Percentiles rank a stretch among this genome's conserved stretches.
Conservation (phyloP, 2,797 vertebrate genomes). For the Myotis daubentonii region DNA sequence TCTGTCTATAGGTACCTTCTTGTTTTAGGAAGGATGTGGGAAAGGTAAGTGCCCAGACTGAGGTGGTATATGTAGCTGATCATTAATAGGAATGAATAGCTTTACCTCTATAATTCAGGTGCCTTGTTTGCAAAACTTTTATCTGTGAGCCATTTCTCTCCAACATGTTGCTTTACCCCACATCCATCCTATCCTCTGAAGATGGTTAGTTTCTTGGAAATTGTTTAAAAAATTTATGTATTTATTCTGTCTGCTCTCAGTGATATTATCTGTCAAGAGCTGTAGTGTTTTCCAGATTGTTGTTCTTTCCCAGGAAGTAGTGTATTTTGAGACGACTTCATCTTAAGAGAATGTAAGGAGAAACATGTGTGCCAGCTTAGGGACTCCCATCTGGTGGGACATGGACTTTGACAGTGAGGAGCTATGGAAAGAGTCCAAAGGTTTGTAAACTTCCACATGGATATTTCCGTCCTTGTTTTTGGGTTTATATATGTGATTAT, state of each 20-base stretch:
- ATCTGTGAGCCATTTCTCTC: background rate
- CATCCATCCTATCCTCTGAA: background rate
- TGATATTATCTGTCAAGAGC: slow-evolving; percentile 29
- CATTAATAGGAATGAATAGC: slow-evolving; percentile 18
- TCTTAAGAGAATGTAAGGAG: background rate
- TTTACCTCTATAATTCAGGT: background rate
- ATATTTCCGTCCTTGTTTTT: slow-evolving; percentile 37
- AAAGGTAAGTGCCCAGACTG: background rate
- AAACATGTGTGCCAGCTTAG: background rate
- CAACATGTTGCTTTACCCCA: background rate
- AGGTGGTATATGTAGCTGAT: background rate
- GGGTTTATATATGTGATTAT: background rate
- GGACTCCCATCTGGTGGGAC: background rate
- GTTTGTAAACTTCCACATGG: background rate
- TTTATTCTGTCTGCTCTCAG: background rate
- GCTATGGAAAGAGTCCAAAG: background rate
- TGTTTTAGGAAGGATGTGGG: background rate
- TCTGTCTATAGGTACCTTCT: slow-evolving; percentile 42
- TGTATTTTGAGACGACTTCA: slow-evolving; percentile 18
- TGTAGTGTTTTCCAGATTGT: slow-evolving; percentile 19
- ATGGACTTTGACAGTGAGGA: background rate
- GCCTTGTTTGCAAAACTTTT: background rate
- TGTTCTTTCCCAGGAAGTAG: slow-evolving; percentile 47
- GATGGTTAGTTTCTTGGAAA: slow-evolving; percentile 29
- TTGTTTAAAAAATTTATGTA: background rate